These are phyloP conservation scores for Neogobius melanostomus DNA, from an alignment of 2,113 vertebrate species.

Conservation along the genomic window DNA sequence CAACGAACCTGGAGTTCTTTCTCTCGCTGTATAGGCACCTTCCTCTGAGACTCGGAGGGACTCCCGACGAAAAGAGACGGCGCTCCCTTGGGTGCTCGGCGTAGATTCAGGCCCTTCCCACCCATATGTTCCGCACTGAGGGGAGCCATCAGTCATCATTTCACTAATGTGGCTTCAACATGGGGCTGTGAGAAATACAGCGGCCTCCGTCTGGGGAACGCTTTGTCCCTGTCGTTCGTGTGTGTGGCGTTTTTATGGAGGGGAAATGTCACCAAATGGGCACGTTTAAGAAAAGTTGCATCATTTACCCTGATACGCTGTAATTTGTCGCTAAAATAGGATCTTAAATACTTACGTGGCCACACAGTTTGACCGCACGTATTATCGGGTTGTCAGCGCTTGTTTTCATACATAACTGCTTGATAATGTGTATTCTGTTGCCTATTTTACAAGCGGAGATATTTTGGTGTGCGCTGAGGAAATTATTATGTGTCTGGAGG, in stretches of 20 bases:
- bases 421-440: too few relatives aligned
- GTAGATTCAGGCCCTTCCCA: slow-evolving; percentile 42
- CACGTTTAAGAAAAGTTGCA: too few relatives aligned
- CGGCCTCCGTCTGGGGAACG: slow-evolving; percentile 37
- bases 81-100: slow-evolving; percentile 32
- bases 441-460: too few relatives aligned
- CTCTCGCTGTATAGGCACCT: slow-evolving; percentile 16
- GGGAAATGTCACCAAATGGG: too few relatives aligned
- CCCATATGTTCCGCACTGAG: slow-evolving; percentile 42
- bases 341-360: too few relatives aligned
- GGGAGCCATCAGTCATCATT: slow-evolving; percentile 48
- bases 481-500: too few relatives aligned
- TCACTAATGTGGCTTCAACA: slow-evolving; percentile 48
- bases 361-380: too few relatives aligned
- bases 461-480: too few relatives aligned
- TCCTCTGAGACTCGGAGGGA: slow-evolving; percentile 21
- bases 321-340: too few relatives aligned
- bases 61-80: slow-evolving; percentile 13
- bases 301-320: too few relatives aligned
- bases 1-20: neutral
- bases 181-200: neutral
- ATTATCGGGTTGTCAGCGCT: too few relatives aligned
- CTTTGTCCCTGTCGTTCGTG: slow-evolving; percentile 62
- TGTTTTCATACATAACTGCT: too few relatives aligned
- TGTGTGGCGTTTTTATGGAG: neutral